A percentile compares a stretch with the other conserved stretches of the same genome.
These are phyloP conservation scores for Solen grandis DNA, from an alignment of 1,140 invertebrate genomes.

Conservation along the genomic window DNA sequence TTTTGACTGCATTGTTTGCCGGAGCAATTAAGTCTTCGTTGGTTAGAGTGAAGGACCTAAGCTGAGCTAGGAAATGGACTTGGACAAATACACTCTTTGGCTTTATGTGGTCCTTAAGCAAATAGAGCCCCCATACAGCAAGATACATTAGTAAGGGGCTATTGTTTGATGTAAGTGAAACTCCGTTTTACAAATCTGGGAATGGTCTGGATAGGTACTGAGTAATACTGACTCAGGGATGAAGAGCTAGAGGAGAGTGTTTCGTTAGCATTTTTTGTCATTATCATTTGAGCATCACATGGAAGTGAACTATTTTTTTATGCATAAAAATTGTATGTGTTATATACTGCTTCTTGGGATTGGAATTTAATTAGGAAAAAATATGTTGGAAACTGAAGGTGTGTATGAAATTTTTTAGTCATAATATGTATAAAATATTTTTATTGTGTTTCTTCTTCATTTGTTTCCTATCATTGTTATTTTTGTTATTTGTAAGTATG, in stretches of 20 bases:
- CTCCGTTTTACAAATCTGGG: neutral
- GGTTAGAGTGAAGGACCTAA: neutral
- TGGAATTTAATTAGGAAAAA: neutral
- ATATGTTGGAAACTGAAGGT: no score
- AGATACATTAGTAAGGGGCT: constrained; percentile 6
- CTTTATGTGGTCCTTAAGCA: no score
- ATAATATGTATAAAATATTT: no score
- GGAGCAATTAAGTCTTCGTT: constrained; percentile 39
- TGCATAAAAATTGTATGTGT: neutral
- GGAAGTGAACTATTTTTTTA: neutral
- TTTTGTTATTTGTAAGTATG: no score
- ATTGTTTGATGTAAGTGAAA: constrained; percentile 3
- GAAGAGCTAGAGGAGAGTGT: neutral
- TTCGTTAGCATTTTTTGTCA: no score
- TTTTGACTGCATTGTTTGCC: constrained; percentile 41
- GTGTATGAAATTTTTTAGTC: no score
- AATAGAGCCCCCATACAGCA: no score
- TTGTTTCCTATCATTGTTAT: no score
- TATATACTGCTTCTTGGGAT: neutral
- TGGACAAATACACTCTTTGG: constrained; percentile 20
- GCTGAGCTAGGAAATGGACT: neutral
- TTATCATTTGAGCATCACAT: neutral
- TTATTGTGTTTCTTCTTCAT: no score
- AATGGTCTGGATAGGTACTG: neutral
- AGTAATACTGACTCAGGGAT: neutral